Evolutionary conservation across 2,113 vertebrate genomes (phyloP).

Genomic region (Oncorhynchus keta): DNA sequence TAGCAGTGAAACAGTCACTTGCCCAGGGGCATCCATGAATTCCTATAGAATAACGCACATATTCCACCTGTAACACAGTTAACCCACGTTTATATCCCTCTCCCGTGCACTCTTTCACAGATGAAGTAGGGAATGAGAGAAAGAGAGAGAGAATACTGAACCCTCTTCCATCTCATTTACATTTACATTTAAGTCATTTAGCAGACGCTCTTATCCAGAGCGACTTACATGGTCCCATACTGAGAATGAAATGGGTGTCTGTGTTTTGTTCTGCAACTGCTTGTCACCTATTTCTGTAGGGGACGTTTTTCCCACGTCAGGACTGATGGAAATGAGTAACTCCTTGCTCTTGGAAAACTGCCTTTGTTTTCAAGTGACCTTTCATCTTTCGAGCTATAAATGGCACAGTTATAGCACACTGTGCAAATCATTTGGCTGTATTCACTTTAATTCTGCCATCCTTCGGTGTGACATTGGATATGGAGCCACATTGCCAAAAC

Average conservation of each 20-base stretch:
- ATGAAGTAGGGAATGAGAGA: neutral
- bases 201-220: too few species aligned
- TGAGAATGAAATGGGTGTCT: neutral
- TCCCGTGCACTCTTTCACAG: conserved; percentile 27
- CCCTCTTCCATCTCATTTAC: neutral
- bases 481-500: neutral
- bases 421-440: neutral
- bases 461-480: neutral
- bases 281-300: neutral
- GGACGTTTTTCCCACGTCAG: neutral
- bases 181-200: too few species aligned
- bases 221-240: neutral
- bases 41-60: conserved; percentile 16
- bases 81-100: conserved; percentile 29
- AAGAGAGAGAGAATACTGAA: neutral
- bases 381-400: neutral
- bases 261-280: neutral
- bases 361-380: neutral
- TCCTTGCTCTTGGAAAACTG: neutral
- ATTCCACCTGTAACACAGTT: conserved; percentile 56
- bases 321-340: neutral
- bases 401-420: neutral
- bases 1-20: too few species aligned
- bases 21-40: too few species aligned
- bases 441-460: neutral